Base-by-base conservation (phyloP, 1,140 invertebrate genomes). In the Drosophila bocki region DNA sequence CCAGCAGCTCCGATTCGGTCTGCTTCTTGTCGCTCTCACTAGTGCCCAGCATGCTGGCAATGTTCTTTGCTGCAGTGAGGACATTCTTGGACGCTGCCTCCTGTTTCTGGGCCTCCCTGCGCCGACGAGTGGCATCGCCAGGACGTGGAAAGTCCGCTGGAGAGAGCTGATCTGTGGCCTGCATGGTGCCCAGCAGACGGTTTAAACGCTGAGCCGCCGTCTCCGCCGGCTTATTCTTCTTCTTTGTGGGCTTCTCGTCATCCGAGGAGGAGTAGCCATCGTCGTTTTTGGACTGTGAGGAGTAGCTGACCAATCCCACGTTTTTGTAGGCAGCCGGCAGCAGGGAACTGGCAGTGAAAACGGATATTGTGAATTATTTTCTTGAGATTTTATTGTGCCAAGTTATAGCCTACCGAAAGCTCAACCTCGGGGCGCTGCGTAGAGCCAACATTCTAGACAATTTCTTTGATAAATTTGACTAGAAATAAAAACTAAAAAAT, bases 1-100 rank as follows among this genome's bases (percentile, higher is more conserved):
- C 94, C 41, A 97, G 91, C n/a, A 97, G 92, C 86, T 97, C 96
- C 8, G 95, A 95, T 93, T 97, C 95, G 6, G 95, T 96, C 93
- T 96, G 94, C 82, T 95, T 94, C 84, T 95, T 94, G 3, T 93
- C 92, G 81, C 95, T 94, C 12, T 93, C 93, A 26, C 19, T 74
- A 93, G 97, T 94, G 12, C 95, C 95, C 60, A 95, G 95, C 17
- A 97, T 84, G 19, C 91, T 93, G 47, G 96, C 96, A 41, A 97
- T 95, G 65, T 95, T 93, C 91, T 95, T 94, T 1, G 95, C 96
- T 35, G 96, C 96, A 75, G 93, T 87, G 7, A 91, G 68, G n/a
- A 92, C 78, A 80, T 92, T 75, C 22, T 91, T 92, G 0, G 70
- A 54, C 7, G 68, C 67, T 2, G 63, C 48, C n/a, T 90, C 78